Percentiles rank a stretch among this genome's conserved stretches.
Conservation (phyloP, 2,888 invertebrate species). For the Hyalella azteca region DNA sequence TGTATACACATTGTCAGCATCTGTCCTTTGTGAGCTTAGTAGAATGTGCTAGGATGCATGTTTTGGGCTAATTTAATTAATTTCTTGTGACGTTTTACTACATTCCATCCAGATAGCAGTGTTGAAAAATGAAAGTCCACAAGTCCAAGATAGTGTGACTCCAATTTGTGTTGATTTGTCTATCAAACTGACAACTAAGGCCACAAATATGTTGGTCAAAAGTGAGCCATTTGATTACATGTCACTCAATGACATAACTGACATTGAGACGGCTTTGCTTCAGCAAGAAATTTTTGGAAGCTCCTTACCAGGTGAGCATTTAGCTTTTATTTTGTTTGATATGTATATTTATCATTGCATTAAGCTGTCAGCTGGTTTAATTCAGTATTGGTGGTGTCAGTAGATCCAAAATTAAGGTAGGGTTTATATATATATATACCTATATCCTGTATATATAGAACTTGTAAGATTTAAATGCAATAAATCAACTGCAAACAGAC, state of each 20-base stretch:
- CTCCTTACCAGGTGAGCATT: slow-evolving; percentile 5
- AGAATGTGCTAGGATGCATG: too few species aligned
- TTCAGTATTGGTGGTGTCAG: not conserved
- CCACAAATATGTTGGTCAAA: slow-evolving; percentile 38
- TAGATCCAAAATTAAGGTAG: not conserved
- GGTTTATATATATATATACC: not conserved
- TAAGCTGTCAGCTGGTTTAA: not conserved
- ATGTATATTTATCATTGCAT: not conserved
- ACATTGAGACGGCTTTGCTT: slow-evolving; percentile 10
- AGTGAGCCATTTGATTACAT: not conserved
- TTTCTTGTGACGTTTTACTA: too few species aligned
- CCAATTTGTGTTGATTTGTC: too few species aligned
- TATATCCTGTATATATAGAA: too few species aligned
- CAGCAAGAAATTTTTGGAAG: slow-evolving; percentile 23
- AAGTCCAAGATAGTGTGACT: too few species aligned
- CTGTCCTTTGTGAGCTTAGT: too few species aligned
- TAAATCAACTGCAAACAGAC: not conserved
- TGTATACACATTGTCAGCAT: too few species aligned
- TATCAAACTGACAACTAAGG: too few species aligned
- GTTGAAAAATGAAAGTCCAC: too few species aligned
- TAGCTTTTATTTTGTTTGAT: not conserved
- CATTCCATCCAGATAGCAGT: too few species aligned
- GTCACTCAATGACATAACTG: slow-evolving; percentile 24
- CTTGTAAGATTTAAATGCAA: not conserved
- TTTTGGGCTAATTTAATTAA: too few species aligned